Evolutionary conservation across 2,888 invertebrate genomes (phyloP), one percentile per base, ranked within the genome.

Genomic region (Saturnia japonica): DNA sequence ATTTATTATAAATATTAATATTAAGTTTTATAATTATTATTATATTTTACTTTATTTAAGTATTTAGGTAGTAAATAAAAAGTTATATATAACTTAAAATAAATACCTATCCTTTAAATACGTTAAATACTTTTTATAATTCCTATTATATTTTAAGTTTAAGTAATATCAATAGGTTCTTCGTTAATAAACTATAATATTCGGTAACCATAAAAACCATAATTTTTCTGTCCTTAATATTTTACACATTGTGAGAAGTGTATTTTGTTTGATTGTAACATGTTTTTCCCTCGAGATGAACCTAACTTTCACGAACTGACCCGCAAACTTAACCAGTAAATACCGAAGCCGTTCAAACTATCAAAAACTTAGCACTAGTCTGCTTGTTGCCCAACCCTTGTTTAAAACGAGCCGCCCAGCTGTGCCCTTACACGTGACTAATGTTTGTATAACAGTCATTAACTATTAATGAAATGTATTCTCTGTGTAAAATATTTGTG

Each of bases 261-360:
- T 64, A 11, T 64, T 64, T 64, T 64, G 19, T 64, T 64, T 51
- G 67, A 64, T 64, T 22, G 64, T 64, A 47, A 66, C 19, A 19
- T 62, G 22, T 80, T 79, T 82, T 77, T 86, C 89, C 90, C 89
- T 71, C 74, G 87, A 85, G 90, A 82, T 76, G 72, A 77, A 71
- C 79, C 73, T 78, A 87, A 88, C 85, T 90, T 87, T 80, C 82
- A 80, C 82, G 73, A 85, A 86, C 88, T 89, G 91, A 90, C 91
- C 92, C 91, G 78, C 82, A 80, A 93, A 94, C 93, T 94, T 92
- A 85, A 85, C 87, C 91, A 91, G 93, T 94, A 94, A 94, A 94
- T 94, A 94, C 89, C 78, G 88, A 87, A 90, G 85, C 88, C 91
- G 86, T 86, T 88, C 88, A 85, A 93, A 93, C 93, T 92, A 93